Evolutionary conservation across 92 coral and sea anemone genomes (phyloP), one percentile per base, ranked within the genome.

Genomic region (Actinostola sp.): DNA sequence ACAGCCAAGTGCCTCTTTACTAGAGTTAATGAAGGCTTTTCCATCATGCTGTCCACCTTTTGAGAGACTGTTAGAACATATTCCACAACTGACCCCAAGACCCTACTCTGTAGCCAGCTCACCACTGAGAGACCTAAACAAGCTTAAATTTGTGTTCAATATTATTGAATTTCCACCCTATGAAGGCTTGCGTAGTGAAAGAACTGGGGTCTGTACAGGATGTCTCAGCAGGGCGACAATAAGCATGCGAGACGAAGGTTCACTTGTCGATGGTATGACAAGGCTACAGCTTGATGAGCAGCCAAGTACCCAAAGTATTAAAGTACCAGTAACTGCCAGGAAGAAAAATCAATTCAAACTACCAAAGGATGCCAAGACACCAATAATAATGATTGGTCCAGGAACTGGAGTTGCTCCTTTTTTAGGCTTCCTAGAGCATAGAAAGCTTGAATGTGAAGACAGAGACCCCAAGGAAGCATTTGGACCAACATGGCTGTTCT

Each of bases 381-480:
- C 98, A 11, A 54, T 91, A 29, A 54, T 93, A n/a, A 91, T 93
- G 98, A 88, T 93, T 55, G 98, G 98, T 10, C 98, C 98, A 17
- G 98, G 98, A 14, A 93, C 98, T 36, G 98, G 98, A 0, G 88
- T 93, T 10, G 98, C 98, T 38, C 98, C 98, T 25, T 93, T 93
- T 51, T 44, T 91, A 17, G 97, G 98, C 46, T 93, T 93, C 58
- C 80, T 93, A 11, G 89, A 93, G 52, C 98, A 93, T 67, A 88
- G 97, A 73, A 79, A 77, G 63, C 82, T 61, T 34, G 78, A 76
- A 50, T 70, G 39, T 29, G 81, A 78, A 72, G 74, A 38, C 13
- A 42, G 17, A 5, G 24, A 75, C 51, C 52, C 45, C 26, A 77
- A 61, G 59, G 83, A 84, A 26, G 64, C 70, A 5, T 61, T 61